phyloP scores from a whole-genome alignment of 2,888 invertebrate species.

The Plebejus melissa region DNA sequence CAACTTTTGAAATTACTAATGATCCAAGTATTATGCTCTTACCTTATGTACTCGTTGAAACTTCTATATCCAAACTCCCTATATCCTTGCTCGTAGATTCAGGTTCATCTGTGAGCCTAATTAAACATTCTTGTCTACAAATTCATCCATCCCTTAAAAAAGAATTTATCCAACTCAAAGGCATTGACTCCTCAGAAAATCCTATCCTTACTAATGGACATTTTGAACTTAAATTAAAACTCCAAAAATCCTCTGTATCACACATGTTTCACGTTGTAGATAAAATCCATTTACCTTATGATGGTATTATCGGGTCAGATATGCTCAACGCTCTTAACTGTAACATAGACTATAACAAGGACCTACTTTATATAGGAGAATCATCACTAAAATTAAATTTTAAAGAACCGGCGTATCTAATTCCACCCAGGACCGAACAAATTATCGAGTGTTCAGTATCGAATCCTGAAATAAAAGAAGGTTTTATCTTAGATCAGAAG shows the following conservation, averaged over 20 bases:
- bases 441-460: constrained; percentile 19
- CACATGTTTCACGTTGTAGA: constrained; percentile 29
- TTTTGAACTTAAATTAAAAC: constrained; percentile 15
- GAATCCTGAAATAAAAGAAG: constrained; percentile 38
- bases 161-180: constrained; percentile 18
- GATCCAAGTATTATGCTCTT: not conserved
- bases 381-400: constrained; percentile 3
- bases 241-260: not conserved
- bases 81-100: constrained; percentile 30
- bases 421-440: constrained; percentile 6
- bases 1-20: not conserved
- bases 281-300: constrained; percentile 31
- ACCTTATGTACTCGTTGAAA: not conserved
- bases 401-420: not conserved
- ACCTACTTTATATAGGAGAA: not conserved
- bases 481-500: constrained; percentile 35
- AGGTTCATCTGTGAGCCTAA: constrained; percentile 30
- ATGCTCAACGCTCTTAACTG: constrained; percentile 28
- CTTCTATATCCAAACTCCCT: constrained; percentile 24
- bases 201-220: constrained; percentile 19
- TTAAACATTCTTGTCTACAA: constrained; percentile 18
- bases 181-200: constrained; percentile 23
- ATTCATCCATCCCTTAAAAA: not conserved
- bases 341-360: constrained; percentile 22
- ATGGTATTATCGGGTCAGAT: constrained; percentile 31